phyloP scores from a whole-genome alignment of 1,140 invertebrate genomes.

The Brachionus asplanchnoidis region DNA sequence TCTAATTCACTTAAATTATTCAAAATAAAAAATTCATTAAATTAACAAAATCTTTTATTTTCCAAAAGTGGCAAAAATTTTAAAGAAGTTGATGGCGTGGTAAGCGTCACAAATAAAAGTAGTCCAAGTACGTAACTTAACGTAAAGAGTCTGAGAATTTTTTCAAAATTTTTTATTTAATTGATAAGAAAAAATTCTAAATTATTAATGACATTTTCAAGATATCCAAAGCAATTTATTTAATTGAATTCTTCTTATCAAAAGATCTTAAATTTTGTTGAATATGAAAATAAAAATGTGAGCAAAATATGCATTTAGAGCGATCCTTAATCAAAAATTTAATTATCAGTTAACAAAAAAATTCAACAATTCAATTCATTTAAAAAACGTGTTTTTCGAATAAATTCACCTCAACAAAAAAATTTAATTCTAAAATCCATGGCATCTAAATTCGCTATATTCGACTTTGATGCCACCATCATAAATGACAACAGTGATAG shows the following conservation, averaged over 20 bases:
- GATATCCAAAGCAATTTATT: background rate
- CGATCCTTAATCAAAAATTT: background rate
- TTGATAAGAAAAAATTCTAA: background rate
- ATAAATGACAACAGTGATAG: constrained; percentile 27
- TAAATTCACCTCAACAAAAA: background rate
- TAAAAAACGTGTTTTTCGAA: background rate
- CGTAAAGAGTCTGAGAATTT: background rate
- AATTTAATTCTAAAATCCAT: background rate
- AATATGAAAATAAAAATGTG: background rate
- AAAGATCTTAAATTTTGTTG: background rate
- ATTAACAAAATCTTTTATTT: too few species aligned
- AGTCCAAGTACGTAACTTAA: too few species aligned
- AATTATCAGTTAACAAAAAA: background rate
- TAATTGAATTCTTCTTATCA: background rate
- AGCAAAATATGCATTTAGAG: constrained; percentile 4
- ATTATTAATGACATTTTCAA: background rate
- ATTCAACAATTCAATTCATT: background rate
- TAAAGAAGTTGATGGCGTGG: too few species aligned
- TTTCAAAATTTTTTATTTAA: background rate
- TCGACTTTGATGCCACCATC: constrained; percentile 26
- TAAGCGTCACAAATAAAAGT: too few species aligned
- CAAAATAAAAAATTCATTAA: too few species aligned
- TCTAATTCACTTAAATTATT: too few species aligned
- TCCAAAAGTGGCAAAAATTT: too few species aligned
- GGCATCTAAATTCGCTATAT: constrained; percentile 12